Percentiles rank a stretch among this genome's conserved stretches.
Evolutionary conservation across 1,140 invertebrate species (phyloP).

Genomic region (Pygmarrhopalites habei): DNA sequence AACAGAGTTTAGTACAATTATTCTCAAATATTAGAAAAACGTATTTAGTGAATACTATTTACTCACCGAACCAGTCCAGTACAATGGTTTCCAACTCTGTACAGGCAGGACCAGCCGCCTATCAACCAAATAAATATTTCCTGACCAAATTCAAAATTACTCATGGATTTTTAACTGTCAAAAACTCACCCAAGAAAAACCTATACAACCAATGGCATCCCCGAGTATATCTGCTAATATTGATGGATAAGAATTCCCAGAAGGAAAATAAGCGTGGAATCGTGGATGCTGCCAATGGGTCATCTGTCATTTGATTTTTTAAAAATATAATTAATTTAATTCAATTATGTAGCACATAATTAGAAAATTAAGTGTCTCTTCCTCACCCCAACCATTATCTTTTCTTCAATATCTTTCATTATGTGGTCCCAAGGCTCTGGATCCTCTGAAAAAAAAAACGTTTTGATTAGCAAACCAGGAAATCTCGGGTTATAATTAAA

Average conservation of each 20-base stretch:
- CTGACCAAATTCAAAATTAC: too few species aligned
- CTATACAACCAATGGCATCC: constrained; percentile 91
- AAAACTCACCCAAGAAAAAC: constrained; percentile 88
- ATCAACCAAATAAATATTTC: constrained; percentile 17
- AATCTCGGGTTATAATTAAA: too few species aligned
- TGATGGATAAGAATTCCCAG: constrained; percentile 94
- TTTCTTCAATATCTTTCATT: constrained; percentile 87
- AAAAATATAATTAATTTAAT: too few species aligned
- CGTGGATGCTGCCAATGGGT: constrained; percentile 99
- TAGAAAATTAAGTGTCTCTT: too few species aligned
- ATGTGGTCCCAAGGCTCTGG: constrained; percentile 86
- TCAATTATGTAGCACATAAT: too few species aligned
- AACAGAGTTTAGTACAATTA: too few species aligned
- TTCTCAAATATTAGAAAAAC: not conserved
- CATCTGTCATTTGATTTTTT: too few species aligned
- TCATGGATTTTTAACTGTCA: not conserved
- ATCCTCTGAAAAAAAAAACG: constrained; percentile 45
- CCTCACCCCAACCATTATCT: constrained; percentile 98
- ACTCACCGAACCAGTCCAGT: constrained; percentile 91
- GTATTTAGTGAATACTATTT: too few species aligned
- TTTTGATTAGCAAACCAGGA: too few species aligned
- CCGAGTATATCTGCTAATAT: constrained; percentile 97
- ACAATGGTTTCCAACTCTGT: constrained; percentile 96
- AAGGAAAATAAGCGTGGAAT: constrained; percentile 98
- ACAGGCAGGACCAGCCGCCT: constrained; percentile 93